Percentiles rank a stretch among this genome's conserved stretches.
Evolutionary conservation across 2,888 invertebrate species (phyloP).

Genomic region (Microplitis deprimator): DNA sequence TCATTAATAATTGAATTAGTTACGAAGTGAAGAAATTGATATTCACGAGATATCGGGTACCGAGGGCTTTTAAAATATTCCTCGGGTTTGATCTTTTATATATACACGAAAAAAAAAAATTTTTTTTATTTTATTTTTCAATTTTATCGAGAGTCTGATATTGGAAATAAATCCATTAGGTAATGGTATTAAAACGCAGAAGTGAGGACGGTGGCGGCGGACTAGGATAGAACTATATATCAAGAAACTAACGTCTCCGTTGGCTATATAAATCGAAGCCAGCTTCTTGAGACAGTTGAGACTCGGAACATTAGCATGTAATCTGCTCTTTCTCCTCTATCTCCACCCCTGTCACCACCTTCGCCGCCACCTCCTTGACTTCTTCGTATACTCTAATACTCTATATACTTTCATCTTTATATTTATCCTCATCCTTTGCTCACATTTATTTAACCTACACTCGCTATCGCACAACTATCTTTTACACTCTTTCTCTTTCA

Average conservation of each 20-base stretch:
- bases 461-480: constrained; percentile 9
- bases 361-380: constrained; percentile 33
- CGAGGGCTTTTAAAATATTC: constrained; percentile 8
- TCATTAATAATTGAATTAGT: neutral
- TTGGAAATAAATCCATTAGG: constrained; percentile 39
- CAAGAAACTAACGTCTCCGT: constrained; percentile 33
- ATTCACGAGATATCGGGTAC: neutral
- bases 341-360: constrained; percentile 42
- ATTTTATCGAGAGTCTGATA: constrained; percentile 20
- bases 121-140: neutral
- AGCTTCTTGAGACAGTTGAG: constrained; percentile 25
- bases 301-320: constrained; percentile 42
- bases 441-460: neutral
- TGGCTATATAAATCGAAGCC: constrained; percentile 35
- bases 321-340: constrained; percentile 33
- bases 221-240: constrained; percentile 22
- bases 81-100: neutral
- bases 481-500: constrained; percentile 9
- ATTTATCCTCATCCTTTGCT: constrained; percentile 4
- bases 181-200: constrained; percentile 34
- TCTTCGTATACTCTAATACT: neutral
- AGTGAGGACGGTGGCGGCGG: constrained; percentile 11
- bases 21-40: no score
- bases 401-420: constrained; percentile 18
- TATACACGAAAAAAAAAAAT: no score